Percentiles rank a stretch among this genome's conserved stretches.
phyloP scores from a whole-genome alignment of 2,113 vertebrate species.

The Lophius piscatorius region DNA sequence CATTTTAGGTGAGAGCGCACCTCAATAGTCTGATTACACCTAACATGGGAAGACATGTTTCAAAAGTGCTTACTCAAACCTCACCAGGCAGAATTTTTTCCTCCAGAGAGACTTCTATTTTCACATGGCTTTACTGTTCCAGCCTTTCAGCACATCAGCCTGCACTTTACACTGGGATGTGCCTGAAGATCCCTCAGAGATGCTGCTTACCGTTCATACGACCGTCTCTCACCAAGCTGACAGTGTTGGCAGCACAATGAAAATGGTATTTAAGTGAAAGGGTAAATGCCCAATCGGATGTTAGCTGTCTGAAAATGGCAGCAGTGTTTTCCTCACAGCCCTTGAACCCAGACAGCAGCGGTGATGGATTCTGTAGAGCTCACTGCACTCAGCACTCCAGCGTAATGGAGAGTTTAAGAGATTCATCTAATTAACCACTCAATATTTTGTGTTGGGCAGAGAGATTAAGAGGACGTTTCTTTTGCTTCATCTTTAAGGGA shows the following conservation, averaged over 20 bases:
- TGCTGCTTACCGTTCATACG: not conserved
- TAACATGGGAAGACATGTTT: too few species aligned
- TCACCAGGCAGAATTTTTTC: too few species aligned
- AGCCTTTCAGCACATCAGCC: not conserved
- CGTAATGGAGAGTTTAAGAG: not conserved
- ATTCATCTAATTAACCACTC: not conserved
- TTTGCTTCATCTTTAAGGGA: not conserved
- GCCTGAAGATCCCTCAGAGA: constrained; percentile 3
- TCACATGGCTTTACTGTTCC: not conserved
- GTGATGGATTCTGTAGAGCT: constrained; percentile 7
- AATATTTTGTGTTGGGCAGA: not conserved
- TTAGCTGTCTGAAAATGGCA: constrained; percentile 21
- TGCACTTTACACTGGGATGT: constrained; percentile 5
- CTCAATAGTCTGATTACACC: too few species aligned
- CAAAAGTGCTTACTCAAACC: too few species aligned
- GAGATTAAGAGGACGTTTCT: not conserved
- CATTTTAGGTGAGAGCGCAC: too few species aligned
- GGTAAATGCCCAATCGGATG: constrained; percentile 21
- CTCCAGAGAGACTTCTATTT: too few species aligned
- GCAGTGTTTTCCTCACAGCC: not conserved
- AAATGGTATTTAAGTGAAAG: constrained; percentile 28
- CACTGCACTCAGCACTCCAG: not conserved
- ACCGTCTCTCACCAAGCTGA: constrained; percentile 17
- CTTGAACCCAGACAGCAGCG: constrained; percentile 6
- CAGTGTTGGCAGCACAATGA: constrained; percentile 15